A percentile compares a stretch with the other conserved stretches of the same genome.
phyloP scores from a whole-genome alignment of 1,140 invertebrate species.

The Macrobrachium nipponense region DNA sequence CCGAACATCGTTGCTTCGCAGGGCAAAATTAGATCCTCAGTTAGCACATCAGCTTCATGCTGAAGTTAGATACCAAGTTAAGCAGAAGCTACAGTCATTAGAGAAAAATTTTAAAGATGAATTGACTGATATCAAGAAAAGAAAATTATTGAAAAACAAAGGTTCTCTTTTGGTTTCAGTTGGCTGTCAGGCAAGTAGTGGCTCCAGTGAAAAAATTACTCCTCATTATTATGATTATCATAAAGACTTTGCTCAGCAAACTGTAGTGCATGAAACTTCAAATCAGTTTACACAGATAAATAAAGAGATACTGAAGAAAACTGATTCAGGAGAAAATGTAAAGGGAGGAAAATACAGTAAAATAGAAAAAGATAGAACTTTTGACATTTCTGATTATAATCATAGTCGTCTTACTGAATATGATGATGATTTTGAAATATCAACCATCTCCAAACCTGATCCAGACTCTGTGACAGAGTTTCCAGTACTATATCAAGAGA shows the following conservation, averaged over 20 bases:
- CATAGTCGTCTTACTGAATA: neutral
- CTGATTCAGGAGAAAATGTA: neutral
- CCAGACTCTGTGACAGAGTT: neutral
- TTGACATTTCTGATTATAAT: slow-evolving; percentile 5
- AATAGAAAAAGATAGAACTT: slow-evolving; percentile 8
- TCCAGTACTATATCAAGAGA: neutral
- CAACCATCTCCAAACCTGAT: neutral
- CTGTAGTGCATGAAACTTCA: neutral
- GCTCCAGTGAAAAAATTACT: too few relatives aligned
- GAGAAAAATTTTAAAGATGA: slow-evolving; percentile 5
- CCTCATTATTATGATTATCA: too few relatives aligned
- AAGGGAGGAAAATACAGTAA: neutral
- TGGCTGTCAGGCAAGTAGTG: neutral
- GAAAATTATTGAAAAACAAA: neutral
- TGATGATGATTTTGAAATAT: slow-evolving; percentile 23
- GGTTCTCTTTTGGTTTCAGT: too few relatives aligned
- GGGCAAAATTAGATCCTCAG: slow-evolving; percentile 28
- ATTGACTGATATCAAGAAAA: neutral
- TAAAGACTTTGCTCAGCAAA: too few relatives aligned
- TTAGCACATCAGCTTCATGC: slow-evolving; percentile 20
- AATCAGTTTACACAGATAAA: neutral
- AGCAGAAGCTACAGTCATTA: slow-evolving; percentile 6
- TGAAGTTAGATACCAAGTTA: slow-evolving; percentile 26
- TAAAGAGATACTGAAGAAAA: neutral
- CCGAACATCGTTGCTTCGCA: slow-evolving; percentile 29